Base-by-base conservation (phyloP, 1,140 invertebrate genomes). In the Chionoecetes opilio region DNA sequence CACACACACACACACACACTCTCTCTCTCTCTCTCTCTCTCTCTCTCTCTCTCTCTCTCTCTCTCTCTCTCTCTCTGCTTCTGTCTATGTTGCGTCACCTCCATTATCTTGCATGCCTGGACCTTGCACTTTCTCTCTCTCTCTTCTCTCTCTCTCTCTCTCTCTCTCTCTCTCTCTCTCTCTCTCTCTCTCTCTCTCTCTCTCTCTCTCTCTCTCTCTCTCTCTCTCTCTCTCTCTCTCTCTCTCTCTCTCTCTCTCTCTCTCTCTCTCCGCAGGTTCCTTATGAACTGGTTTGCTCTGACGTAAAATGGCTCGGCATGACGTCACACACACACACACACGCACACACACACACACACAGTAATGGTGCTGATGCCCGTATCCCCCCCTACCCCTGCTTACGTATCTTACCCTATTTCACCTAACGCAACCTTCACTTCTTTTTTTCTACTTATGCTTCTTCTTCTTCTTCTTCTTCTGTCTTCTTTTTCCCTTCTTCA, bases 11-110 rank as follows among this genome's bases (percentile, higher is more conserved):
- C 63, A 11, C 9, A 14, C 53, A 14, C 53, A 14, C 53, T 75
- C 53, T 75, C 53, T 75, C 53, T 75, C 53, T 75, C 53, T 75
- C 53, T 75, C 53, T 75, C 53, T 75, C 53, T 75, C 63, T 75
- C 63, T 75, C 63, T 75, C 63, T n/a, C 63, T 75, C 63, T 75
- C 63, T 75, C 63, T n/a, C 63, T 75, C 63, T n/a, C 63, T 75
- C 63, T n/a, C 63, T 75, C 63, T 21, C 21, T 75, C 21, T n/a
- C 53, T 63, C 53, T 53, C 46, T 9, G 11, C 46, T 53, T 17
- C 46, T 53, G 2, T 75, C 63, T 1, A 17, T 75, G 1, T 75
- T 26, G 26, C 63, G 26, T 26, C n/a, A 17, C n/a, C 63, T 75
- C 63, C 6, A 3, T n/a, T 26, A 21, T 21, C 21, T 26, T 75